These are phyloP conservation scores for Athene noctua DNA, from an alignment of 2,113 vertebrate genomes.

Conservation along the genomic window DNA sequence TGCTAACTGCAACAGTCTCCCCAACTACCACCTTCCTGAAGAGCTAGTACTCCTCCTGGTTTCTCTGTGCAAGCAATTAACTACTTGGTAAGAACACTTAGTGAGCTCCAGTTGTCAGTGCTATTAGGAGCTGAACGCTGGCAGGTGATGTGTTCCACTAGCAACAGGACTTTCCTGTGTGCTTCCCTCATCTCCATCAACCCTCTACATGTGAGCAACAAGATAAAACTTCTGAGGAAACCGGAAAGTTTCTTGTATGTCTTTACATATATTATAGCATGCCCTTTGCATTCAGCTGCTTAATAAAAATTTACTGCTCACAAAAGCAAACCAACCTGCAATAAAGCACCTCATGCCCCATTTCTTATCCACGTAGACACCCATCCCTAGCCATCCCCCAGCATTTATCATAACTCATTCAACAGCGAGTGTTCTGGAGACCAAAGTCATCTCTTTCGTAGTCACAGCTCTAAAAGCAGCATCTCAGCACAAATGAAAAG, in stretches of 20 bases:
- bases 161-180: neutral
- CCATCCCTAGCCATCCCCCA: neutral
- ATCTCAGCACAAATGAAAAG: neutral
- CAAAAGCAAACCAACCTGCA: neutral
- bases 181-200: neutral
- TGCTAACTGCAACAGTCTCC: neutral
- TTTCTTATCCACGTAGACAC: neutral
- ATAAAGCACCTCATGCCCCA: neutral
- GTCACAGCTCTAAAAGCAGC: neutral
- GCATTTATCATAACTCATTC: neutral
- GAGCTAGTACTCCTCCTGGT: neutral
- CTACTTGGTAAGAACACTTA: neutral
- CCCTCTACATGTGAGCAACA: neutral
- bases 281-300: neutral
- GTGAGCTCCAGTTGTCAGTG: neutral
- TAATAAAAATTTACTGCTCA: accelerated
- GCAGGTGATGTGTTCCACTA: neutral
- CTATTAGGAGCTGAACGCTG: neutral
- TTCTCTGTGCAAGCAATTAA: neutral
- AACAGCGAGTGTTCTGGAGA: accelerated
- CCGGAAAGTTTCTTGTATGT: accelerated
- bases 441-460: neutral
- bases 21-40: neutral
- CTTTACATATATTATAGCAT: neutral
- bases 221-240: neutral